phyloP scores from a whole-genome alignment of 2,797 vertebrate genomes.

The Phataginus tetradactyla region DNA sequence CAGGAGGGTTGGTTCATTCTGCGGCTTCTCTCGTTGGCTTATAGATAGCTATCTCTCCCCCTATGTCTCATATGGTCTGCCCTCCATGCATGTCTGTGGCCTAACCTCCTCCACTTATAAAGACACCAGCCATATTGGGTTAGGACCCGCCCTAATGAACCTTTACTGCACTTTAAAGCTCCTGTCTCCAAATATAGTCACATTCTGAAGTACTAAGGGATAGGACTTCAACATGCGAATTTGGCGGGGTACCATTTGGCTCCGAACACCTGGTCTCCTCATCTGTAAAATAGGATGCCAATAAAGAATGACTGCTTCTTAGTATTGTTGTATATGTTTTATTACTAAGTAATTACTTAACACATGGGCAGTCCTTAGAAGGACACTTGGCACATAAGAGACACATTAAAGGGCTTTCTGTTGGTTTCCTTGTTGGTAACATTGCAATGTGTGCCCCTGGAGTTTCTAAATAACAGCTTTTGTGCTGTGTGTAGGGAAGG shows the following conservation, averaged over 20 bases:
- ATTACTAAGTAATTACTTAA: background rate
- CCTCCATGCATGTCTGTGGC: background rate
- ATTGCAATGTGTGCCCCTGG: background rate
- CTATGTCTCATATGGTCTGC: background rate
- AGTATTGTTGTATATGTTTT: background rate
- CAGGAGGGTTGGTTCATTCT: background rate
- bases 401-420: background rate
- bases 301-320: background rate
- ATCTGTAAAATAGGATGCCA: slow-evolving; percentile 16
- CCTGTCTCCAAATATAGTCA: background rate
- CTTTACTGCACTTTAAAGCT: background rate
- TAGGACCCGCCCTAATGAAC: background rate
- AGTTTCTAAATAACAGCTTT: background rate
- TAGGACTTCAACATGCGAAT: background rate
- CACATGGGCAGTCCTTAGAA: background rate
- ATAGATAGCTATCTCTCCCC: background rate
- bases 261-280: background rate
- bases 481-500: background rate
- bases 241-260: background rate
- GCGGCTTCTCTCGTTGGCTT: background rate
- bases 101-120: background rate
- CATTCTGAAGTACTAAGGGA: background rate
- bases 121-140: background rate
- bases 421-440: background rate
- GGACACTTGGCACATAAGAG: background rate